A percentile compares a stretch with the other conserved stretches of the same genome.
Evolutionary conservation across 2,888 invertebrate species (phyloP).

Genomic region (Pheosia gnoma): DNA sequence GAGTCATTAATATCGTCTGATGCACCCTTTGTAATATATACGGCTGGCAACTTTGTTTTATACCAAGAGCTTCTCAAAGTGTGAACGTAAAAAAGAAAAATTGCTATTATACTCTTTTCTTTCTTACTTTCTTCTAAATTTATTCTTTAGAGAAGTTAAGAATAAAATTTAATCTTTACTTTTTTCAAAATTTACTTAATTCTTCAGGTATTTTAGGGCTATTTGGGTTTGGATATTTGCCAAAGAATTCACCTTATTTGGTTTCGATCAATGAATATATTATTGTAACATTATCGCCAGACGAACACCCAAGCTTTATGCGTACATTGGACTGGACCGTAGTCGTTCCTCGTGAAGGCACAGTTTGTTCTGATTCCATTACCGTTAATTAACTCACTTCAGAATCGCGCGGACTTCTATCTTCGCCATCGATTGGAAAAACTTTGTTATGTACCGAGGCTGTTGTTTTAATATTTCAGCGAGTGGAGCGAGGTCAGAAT

Average conservation of each 20-base stretch:
- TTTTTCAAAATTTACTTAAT: too few species aligned
- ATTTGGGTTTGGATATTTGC: too few species aligned
- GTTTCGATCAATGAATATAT: too few species aligned
- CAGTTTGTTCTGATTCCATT: constrained; percentile 3
- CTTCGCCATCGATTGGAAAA: constrained; percentile 3
- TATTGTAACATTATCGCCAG: too few species aligned
- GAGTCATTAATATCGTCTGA: constrained; percentile 13
- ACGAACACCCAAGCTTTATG: too few species aligned
- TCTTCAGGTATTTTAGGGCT: too few species aligned
- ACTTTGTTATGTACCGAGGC: neutral
- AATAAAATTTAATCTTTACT: too few species aligned
- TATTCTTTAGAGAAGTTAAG: too few species aligned
- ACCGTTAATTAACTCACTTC: constrained; percentile 6
- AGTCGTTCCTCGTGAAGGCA: constrained; percentile 7
- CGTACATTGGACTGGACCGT: too few species aligned
- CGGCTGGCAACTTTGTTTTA: constrained; percentile 17
- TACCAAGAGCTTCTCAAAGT: constrained; percentile 17
- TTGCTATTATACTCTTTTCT: too few species aligned
- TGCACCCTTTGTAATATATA: constrained; percentile 7
- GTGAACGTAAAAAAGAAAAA: constrained; percentile 10
- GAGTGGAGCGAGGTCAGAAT: neutral
- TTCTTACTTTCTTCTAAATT: too few species aligned
- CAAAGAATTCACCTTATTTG: too few species aligned
- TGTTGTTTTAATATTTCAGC: neutral
- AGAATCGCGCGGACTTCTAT: neutral